Evolutionary conservation across 2,888 invertebrate species (phyloP).

Genomic region (Carterocephalus palaemon): DNA sequence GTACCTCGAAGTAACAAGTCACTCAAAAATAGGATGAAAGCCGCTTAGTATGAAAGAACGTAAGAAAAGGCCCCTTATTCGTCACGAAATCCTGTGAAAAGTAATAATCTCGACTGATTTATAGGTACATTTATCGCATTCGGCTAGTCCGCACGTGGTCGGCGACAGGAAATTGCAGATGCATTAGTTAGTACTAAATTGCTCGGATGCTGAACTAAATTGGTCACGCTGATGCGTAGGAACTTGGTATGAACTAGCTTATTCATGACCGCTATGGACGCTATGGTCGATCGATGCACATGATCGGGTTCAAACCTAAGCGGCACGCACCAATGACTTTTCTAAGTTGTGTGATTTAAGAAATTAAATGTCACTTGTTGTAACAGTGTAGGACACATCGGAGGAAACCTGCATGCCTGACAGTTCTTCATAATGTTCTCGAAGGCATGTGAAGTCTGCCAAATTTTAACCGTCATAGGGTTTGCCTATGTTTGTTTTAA

Average conservation of each 20-base stretch:
- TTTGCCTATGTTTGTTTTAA: too few relatives aligned
- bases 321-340: too few relatives aligned
- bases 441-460: too few relatives aligned
- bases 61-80: background rate
- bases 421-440: too few relatives aligned
- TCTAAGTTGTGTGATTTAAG: too few relatives aligned
- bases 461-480: too few relatives aligned
- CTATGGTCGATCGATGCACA: slow-evolving; percentile 8
- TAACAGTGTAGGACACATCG: too few relatives aligned
- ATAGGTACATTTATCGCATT: slow-evolving; percentile 1
- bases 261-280: slow-evolving; percentile 15
- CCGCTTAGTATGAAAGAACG: background rate
- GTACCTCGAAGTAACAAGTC: too few relatives aligned
- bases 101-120: slow-evolving; percentile 1
- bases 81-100: background rate
- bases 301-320: too few relatives aligned
- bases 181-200: slow-evolving; percentile 34
- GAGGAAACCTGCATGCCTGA: too few relatives aligned
- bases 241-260: slow-evolving; percentile 7
- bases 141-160: slow-evolving; percentile 13
- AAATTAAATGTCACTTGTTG: too few relatives aligned
- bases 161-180: slow-evolving; percentile 54
- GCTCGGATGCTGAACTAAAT: slow-evolving; percentile 20
- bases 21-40: too few relatives aligned
- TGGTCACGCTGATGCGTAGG: slow-evolving; percentile 21